Evolutionary conservation across 2,888 invertebrate genomes (phyloP).

Genomic region (Agelastica alni): DNA sequence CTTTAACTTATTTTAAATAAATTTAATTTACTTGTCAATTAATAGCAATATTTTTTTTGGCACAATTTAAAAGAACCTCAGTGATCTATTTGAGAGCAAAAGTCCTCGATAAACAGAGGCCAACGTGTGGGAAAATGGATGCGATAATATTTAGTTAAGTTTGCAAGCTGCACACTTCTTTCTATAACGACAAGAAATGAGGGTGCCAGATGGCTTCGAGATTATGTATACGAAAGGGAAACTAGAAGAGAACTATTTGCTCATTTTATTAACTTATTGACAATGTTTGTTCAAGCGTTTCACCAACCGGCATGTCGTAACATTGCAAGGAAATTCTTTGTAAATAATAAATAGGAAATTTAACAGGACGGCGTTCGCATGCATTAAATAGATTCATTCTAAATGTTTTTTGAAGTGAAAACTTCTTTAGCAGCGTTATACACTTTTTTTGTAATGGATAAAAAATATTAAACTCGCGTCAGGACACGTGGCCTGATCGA

Average conservation of each 20-base stretch:
- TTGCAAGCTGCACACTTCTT: background rate
- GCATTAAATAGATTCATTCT: no score
- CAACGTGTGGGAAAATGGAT: background rate
- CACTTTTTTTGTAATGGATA: no score
- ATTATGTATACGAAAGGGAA: conserved; percentile 5
- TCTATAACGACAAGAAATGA: background rate
- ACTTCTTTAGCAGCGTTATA: no score
- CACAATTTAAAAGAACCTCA: background rate
- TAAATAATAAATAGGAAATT: background rate
- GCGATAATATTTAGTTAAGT: background rate
- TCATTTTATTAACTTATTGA: conserved; percentile 4
- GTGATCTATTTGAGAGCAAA: no score
- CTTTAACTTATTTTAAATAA: background rate
- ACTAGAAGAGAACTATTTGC: background rate
- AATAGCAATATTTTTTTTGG: background rate
- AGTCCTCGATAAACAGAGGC: background rate
- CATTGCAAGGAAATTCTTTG: background rate
- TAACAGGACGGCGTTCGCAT: no score
- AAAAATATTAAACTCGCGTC: no score
- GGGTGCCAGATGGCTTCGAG: background rate
- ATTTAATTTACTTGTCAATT: no score
- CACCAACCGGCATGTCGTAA: background rate
- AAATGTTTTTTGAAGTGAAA: no score
- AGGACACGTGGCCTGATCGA: no score
- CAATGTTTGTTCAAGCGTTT: background rate